Conservation (phyloP, 2,113 vertebrate genomes). For the Sciurus niger region DNA sequence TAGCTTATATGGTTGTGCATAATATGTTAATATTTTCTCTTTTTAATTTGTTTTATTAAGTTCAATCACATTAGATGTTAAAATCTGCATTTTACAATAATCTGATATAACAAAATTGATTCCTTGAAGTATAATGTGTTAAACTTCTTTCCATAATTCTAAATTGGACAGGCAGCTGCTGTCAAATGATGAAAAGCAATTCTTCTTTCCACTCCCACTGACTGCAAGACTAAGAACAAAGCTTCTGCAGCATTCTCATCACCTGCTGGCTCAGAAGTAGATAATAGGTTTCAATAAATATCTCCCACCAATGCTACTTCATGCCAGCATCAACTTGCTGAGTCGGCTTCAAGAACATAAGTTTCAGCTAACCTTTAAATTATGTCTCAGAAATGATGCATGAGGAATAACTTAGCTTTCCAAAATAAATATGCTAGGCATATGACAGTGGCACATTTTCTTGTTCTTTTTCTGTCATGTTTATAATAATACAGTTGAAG, state of each 20-base stretch:
- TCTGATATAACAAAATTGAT: background rate
- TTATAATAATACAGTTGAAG: background rate
- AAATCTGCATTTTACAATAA: background rate
- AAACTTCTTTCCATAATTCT: background rate
- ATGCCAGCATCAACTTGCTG: background rate
- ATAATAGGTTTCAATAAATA: background rate
- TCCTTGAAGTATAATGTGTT: background rate
- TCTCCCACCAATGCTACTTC: background rate
- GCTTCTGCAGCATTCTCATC: background rate
- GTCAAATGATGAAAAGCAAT: background rate
- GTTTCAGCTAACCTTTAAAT: background rate
- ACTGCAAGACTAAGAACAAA: background rate
- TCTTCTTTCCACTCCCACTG: background rate
- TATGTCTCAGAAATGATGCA: background rate
- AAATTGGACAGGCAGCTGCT: background rate
- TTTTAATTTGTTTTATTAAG: background rate
- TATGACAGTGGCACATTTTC: background rate
- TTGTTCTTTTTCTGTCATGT: background rate
- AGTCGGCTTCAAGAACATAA: background rate
- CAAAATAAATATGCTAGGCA: background rate
- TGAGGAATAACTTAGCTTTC: conserved; percentile 2
- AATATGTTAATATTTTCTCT: background rate
- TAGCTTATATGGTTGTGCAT: background rate
- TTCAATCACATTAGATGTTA: background rate
- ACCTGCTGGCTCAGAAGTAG: background rate